phyloP scores from a whole-genome alignment of 2,888 invertebrate genomes.

The Loripinus fragilis region DNA sequence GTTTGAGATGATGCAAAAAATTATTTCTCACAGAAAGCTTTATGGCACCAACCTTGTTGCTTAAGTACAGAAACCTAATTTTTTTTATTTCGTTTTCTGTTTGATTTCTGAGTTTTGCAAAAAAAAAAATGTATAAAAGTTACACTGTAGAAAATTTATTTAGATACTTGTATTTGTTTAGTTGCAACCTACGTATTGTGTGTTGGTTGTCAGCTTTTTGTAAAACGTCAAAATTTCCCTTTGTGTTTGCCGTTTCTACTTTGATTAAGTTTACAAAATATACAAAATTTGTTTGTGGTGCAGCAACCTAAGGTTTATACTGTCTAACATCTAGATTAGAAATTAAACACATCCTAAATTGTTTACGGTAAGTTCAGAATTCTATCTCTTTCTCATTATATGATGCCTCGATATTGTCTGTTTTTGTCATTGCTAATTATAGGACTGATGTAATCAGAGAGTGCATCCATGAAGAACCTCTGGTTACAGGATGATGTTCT shows the following conservation, averaged over 20 bases:
- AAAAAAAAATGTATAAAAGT: background rate
- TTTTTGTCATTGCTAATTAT: too few species aligned
- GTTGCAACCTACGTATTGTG: slow-evolving; percentile 3
- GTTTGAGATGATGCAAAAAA: too few species aligned
- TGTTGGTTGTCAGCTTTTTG: slow-evolving; percentile 10
- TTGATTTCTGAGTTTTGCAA: background rate
- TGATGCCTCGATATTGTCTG: too few species aligned
- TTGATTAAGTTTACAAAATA: background rate
- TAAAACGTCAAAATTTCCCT: background rate
- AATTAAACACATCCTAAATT: slow-evolving; percentile 5
- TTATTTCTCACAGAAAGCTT: background rate
- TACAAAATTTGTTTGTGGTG: background rate
- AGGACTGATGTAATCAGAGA: too few species aligned
- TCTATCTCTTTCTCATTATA: background rate
- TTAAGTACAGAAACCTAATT: background rate
- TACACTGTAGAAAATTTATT: background rate
- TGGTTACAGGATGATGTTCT: too few species aligned
- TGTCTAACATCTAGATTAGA: slow-evolving; percentile 9
- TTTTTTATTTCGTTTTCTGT: too few species aligned
- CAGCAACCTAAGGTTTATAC: background rate
- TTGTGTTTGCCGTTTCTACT: background rate
- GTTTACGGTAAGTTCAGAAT: background rate
- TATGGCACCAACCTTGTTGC: background rate
- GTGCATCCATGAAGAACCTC: too few species aligned
- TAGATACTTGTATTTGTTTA: background rate